Evolutionary conservation across 1,140 invertebrate genomes (phyloP).

Genomic region (Batillaria attramentaria): DNA sequence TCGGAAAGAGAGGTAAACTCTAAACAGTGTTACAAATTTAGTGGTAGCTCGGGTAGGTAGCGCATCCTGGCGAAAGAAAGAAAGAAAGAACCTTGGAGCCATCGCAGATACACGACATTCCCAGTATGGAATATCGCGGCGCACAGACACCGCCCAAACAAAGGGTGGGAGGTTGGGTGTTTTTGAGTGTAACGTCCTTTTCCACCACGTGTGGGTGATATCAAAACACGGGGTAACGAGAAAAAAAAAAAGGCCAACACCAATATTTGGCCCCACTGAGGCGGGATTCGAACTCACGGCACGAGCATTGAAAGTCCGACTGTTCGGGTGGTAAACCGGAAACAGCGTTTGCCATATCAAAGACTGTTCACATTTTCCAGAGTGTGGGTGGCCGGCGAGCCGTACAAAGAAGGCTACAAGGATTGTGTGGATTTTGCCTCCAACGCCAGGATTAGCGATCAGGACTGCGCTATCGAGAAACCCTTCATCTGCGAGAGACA

Average conservation of each 20-base stretch:
- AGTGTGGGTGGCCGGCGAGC: conserved; percentile 38
- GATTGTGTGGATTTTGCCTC: conserved; percentile 44
- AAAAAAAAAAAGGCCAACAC: not conserved
- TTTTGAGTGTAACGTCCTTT: no score
- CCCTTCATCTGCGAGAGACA: conserved; percentile 47
- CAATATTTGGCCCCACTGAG: not conserved
- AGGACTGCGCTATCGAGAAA: conserved; percentile 28
- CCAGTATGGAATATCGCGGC: no score
- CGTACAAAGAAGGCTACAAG: conserved; percentile 37
- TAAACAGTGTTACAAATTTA: no score
- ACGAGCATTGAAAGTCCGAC: not conserved
- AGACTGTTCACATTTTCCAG: conserved; percentile 32
- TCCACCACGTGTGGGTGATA: conserved; percentile 15
- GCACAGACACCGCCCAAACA: no score
- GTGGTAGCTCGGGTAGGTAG: no score
- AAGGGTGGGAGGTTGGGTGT: no score
- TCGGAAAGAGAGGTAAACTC: no score
- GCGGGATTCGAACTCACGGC: not conserved
- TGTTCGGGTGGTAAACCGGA: not conserved
- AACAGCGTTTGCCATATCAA: not conserved
- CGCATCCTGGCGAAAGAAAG: no score
- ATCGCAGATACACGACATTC: no score
- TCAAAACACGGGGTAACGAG: not conserved
- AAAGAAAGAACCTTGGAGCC: no score
- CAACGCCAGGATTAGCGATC: conserved; percentile 41